Evolutionary conservation across 2,888 invertebrate species (phyloP), one percentile per base, ranked within the genome.

Genomic region (Nymphalis urticae): DNA sequence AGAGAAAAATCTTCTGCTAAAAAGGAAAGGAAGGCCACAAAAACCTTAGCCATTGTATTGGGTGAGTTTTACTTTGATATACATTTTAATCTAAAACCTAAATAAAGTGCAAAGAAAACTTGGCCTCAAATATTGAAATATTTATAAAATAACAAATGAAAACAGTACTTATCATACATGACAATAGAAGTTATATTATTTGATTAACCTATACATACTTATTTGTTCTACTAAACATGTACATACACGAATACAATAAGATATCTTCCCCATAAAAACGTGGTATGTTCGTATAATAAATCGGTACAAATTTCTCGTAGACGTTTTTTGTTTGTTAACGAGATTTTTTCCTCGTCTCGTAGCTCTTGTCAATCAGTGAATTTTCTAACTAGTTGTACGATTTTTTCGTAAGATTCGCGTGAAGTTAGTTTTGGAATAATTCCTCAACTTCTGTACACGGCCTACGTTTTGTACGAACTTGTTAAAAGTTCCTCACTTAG

Each of bases 1-100:
- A 94, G 97, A 62, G 98, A 98, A 83, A 98, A 98, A 83, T 97
- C 97, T 27, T 97, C 97, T 0, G 98, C 97, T 5, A 97, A 97
- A 87, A 97, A 97, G 80, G 99, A 99, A 84, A 95, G 98, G 71
- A 98, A 99, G 89, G 99, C 99, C 48, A 99, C 99, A 10, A 99
- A 99, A 93, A 99, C 99, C 10, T 91, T 99, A 76, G 99, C 99
- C 74, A 99, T 99, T 84, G 99, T 99, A 70, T 94, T 99, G 85
- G 99, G 99, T 99, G 91, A 95, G 71, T 51, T 16, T 48, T n/a
- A n/a, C n/a, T n/a, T n/a, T n/a, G n/a, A n/a, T n/a, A n/a, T n/a
- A n/a, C n/a, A n/a, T n/a, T n/a, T n/a, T n/a, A n/a, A n/a, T 32
- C 27, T 32, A 32, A 6, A 32, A 32, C 0, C 5, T 32, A 32